These are phyloP conservation scores for Trochalopteron elliotii DNA, from an alignment of 2,113 vertebrate genomes.

Conservation along the genomic window DNA sequence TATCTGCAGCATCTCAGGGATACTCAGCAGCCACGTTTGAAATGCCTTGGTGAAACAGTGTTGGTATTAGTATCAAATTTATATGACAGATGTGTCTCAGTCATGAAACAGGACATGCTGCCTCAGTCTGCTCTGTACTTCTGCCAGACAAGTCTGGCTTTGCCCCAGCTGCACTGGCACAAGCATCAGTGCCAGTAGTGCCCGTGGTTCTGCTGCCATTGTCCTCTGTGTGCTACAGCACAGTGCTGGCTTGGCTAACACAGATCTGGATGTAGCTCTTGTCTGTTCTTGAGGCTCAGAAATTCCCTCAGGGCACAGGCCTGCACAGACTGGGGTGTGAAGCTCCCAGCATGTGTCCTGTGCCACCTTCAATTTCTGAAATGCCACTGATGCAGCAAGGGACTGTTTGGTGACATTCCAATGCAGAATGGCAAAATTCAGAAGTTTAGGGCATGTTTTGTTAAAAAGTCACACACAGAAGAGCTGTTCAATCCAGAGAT, in stretches of 20 bases:
- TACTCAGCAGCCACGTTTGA: not conserved
- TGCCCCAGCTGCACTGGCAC: not conserved
- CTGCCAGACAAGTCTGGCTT: slow-evolving; percentile 39
- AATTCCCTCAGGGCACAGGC: not conserved
- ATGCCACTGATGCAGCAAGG: accelerated
- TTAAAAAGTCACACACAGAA: not conserved
- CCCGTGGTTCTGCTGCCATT: not conserved
- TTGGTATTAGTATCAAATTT: not conserved
- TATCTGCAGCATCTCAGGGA: not conserved
- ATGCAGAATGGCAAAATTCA: not conserved
- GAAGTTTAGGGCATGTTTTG: not conserved
- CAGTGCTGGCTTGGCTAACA: not conserved
- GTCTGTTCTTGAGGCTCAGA: not conserved
- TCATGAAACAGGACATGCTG: not conserved
- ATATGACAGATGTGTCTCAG: slow-evolving; percentile 7
- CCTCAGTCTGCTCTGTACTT: not conserved
- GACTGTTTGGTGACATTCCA: not conserved
- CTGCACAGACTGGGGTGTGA: accelerated
- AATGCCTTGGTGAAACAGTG: not conserved
- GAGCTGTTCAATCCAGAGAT: not conserved
- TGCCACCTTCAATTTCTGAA: not conserved
- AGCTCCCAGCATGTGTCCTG: not conserved
- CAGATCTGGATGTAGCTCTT: not conserved
- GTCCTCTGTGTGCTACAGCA: not conserved
- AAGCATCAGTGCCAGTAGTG: not conserved